Evolutionary conservation across 2,888 invertebrate genomes (phyloP), one percentile per base, ranked within the genome.

Genomic region (Empis livida): DNA sequence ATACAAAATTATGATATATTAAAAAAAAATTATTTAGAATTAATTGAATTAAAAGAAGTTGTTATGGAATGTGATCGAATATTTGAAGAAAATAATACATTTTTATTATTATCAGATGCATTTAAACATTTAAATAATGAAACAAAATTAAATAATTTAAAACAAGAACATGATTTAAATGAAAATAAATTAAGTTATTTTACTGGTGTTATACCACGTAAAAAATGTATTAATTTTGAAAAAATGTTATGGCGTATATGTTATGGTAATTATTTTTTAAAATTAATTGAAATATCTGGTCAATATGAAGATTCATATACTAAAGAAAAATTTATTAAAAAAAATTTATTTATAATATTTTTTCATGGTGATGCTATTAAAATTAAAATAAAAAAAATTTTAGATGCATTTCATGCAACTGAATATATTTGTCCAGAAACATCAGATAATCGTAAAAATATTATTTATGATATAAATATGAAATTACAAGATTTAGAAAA

Each of bases 191-290:
- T 63, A 15, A 57, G 95, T 64, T 99, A 97, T 75, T 87, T 97
- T 52, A 89, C 96, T 56, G 97, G 97, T 51, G 93, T 94, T 47
- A 93, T 97, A 56, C 77, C 87, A 47, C 76, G 92, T 43, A 92
- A 93, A 65, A 80, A 90, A 53, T 83, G 95, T 54, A 85, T 88
- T 10, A 82, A 90, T 1, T 97, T 99, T 69, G 96, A 96, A 71
- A 77, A 93, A 37, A 86, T 97, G 82, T 68, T 97, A 54, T 97
- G 94, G 93, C 79, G 96, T 53, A 89, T 94, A 5, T 96, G 93
- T 61, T 79, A 93, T 48, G 94, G 95, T 51, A 94, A 93, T 68
- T 93, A 95, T 40, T 93, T 93, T 70, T 73, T 97, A 20, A 76
- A 90, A 14, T 90, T 90, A 68, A 85, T 90, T 1, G 91, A 93